A percentile compares a stretch with the other conserved stretches of the same genome.
Conservation (phyloP, 2,888 invertebrate genomes). For the Eupeodes latifasciatus region DNA sequence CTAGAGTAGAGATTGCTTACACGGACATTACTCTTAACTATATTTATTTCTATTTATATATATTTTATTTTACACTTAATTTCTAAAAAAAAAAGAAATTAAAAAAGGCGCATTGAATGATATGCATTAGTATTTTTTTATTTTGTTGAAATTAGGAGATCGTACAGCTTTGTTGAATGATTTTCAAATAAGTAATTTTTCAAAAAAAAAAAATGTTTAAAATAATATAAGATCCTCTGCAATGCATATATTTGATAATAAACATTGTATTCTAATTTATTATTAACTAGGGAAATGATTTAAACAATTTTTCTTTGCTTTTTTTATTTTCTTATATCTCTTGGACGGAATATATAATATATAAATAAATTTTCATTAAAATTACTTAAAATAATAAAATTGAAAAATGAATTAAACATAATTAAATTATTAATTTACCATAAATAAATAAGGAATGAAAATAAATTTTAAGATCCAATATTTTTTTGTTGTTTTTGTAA, state of each 20-base stretch:
- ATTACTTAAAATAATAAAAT: constrained; percentile 77
- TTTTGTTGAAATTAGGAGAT: constrained; percentile 66
- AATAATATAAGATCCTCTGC: not conserved
- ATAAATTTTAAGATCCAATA: constrained; percentile 45
- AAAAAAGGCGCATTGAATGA: constrained; percentile 83
- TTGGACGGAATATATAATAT: constrained; percentile 83
- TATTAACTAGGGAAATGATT: constrained; percentile 79
- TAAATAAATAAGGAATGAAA: constrained; percentile 73
- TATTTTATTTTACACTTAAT: constrained; percentile 68
- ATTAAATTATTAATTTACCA: constrained; percentile 20
- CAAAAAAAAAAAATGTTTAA: not conserved
- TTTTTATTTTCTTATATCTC: constrained; percentile 77
- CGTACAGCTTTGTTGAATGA: constrained; percentile 49
- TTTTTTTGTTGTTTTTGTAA: not conserved
- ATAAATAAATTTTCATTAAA: constrained; percentile 77
- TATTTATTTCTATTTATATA: constrained; percentile 34
- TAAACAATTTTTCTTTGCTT: constrained; percentile 21
- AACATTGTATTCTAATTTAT: constrained; percentile 47
- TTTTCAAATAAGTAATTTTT: constrained; percentile 45
- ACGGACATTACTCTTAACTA: constrained; percentile 60
- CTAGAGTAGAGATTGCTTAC: constrained; percentile 66
- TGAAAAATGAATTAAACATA: constrained; percentile 22
- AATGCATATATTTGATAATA: constrained; percentile 51
- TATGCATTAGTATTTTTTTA: constrained; percentile 82
- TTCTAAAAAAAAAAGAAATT: constrained; percentile 78